Evolutionary conservation across 92 coral and sea anemone genomes (phyloP).

Genomic region (Zoanthus solanderi): DNA sequence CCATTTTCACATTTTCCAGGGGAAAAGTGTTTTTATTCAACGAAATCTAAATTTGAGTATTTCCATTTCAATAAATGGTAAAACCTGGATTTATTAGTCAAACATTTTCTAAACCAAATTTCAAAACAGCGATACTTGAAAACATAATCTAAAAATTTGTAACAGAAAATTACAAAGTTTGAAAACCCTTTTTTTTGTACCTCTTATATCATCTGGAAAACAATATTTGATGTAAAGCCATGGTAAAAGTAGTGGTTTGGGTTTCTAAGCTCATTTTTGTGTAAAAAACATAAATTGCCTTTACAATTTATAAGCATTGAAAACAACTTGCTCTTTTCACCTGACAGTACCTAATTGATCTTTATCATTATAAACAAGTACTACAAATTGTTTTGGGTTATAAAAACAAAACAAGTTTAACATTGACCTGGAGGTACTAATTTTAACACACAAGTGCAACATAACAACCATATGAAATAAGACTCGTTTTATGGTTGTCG

Average conservation of each 20-base stretch:
- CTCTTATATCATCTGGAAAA: not conserved
- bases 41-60: not conserved
- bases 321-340: no score
- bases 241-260: constrained; percentile 8
- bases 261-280: constrained; percentile 4
- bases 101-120: constrained; percentile 9
- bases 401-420: not conserved
- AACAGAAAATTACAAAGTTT: not conserved
- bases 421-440: constrained; percentile 5
- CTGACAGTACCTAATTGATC: not conserved
- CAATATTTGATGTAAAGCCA: not conserved
- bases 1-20: not conserved
- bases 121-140: not conserved
- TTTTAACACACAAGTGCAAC: constrained; percentile 1
- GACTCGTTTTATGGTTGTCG: not conserved
- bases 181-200: not conserved
- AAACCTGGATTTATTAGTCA: not conserved
- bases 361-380: constrained; percentile 1
- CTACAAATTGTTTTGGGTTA: constrained; percentile 3
- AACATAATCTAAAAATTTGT: not conserved
- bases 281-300: no score
- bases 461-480: constrained; percentile 2
- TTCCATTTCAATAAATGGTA: not conserved
- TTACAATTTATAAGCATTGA: no score
- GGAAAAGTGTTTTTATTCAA: not conserved